Conservation (phyloP, 1,140 invertebrate species). For the Zaprionus lachaisei region DNA sequence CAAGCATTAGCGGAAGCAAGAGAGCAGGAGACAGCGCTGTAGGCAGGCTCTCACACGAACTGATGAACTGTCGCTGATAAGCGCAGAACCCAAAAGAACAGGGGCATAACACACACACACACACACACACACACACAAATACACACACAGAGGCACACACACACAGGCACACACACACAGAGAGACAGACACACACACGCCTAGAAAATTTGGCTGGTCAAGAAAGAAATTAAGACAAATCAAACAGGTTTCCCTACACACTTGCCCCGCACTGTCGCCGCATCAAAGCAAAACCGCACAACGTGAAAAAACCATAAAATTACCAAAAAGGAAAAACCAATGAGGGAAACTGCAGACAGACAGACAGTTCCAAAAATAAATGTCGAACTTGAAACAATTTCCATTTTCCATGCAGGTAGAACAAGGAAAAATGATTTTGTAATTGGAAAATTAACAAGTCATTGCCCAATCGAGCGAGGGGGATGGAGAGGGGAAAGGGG, state of each 20-base stretch:
- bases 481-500: not conserved
- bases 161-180: constrained; percentile 8
- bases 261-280: constrained; percentile 16
- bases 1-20: constrained; percentile 22
- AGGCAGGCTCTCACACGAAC: constrained; percentile 51
- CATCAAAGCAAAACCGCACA: constrained; percentile 51
- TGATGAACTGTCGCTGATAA: constrained; percentile 64
- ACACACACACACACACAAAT: not conserved
- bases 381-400: not conserved
- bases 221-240: constrained; percentile 74
- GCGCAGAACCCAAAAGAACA: constrained; percentile 7
- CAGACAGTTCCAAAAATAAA: not conserved
- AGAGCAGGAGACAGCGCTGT: constrained; percentile 4
- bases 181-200: not conserved
- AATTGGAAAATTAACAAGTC: constrained; percentile 77
- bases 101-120: constrained; percentile 18
- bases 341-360: not conserved
- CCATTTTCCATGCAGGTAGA: constrained; percentile 37
- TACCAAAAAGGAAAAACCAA: constrained; percentile 1
- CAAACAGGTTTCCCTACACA: constrained; percentile 64
- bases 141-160: not conserved
- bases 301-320: constrained; percentile 23
- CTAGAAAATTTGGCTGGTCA: constrained; percentile 52
- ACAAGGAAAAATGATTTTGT: constrained; percentile 63
- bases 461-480: constrained; percentile 45